Evolutionary conservation across 2,888 invertebrate genomes (phyloP).

Genomic region (Brachypterus glaber): DNA sequence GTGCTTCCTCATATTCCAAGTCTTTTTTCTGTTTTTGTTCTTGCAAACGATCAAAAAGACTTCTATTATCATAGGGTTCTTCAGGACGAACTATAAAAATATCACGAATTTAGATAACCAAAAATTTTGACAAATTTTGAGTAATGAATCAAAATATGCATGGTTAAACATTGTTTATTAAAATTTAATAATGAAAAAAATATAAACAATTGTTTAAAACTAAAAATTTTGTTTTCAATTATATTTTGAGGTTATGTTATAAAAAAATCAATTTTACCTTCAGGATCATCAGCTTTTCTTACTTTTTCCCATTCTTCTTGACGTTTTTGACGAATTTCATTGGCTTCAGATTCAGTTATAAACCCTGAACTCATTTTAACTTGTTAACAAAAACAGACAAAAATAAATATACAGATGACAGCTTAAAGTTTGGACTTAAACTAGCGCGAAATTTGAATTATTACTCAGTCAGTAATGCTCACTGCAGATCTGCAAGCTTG

Average conservation of each 20-base stretch:
- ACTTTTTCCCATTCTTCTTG: slow-evolving; percentile 98
- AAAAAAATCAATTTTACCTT: slow-evolving; percentile 50
- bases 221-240: slow-evolving; percentile 4
- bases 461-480: too few relatives aligned
- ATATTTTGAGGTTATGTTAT: slow-evolving; percentile 10
- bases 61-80: slow-evolving; percentile 70
- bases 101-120: slow-evolving; percentile 2
- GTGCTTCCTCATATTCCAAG: slow-evolving; percentile 90
- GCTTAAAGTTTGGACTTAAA: too few relatives aligned
- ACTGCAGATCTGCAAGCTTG: too few relatives aligned
- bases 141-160: too few relatives aligned
- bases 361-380: slow-evolving; percentile 82
- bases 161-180: too few relatives aligned
- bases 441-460: too few relatives aligned
- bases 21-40: slow-evolving; percentile 89
- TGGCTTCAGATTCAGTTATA: slow-evolving; percentile 77
- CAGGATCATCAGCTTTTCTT: slow-evolving; percentile 78
- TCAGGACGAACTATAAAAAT: slow-evolving; percentile 71
- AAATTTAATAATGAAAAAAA: slow-evolving; percentile 17
- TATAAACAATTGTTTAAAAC: slow-evolving; percentile 9
- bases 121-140: too few relatives aligned
- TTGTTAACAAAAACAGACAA: too few relatives aligned
- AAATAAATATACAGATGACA: too few relatives aligned
- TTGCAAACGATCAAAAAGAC: slow-evolving; percentile 85
- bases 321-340: slow-evolving; percentile 66